phyloP scores from a whole-genome alignment of 2,113 vertebrate species.

The Leptobrachium ailaonicum region DNA sequence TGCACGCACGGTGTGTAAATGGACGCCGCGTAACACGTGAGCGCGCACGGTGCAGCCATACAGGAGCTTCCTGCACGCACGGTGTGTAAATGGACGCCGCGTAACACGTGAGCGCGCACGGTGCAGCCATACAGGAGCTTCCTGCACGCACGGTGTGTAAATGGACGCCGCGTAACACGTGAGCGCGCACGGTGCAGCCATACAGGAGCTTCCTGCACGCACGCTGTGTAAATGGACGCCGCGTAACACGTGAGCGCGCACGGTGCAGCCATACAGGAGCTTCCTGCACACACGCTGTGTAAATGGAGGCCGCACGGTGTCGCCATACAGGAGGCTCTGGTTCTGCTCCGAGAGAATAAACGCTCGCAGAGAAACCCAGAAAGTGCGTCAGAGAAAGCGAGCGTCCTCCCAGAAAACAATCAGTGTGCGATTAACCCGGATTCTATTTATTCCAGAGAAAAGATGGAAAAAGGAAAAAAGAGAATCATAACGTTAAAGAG shows the following conservation, averaged over 20 bases:
- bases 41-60: neutral
- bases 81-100: no score
- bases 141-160: no score
- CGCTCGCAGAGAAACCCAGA: neutral
- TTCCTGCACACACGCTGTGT: no score
- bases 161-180: no score
- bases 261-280: no score
- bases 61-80: neutral
- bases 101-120: no score
- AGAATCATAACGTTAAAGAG: slow-evolving; percentile 18
- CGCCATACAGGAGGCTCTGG: neutral
- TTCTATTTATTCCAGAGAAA: slow-evolving; percentile 69
- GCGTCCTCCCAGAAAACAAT: slow-evolving; percentile 1
- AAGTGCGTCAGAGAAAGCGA: slow-evolving; percentile 8
- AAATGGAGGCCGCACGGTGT: neutral
- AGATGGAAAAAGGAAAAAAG: slow-evolving; percentile 46
- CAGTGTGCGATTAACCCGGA: slow-evolving; percentile 74
- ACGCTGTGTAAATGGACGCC: neutral
- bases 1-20: neutral
- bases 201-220: no score
- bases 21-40: neutral
- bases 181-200: no score
- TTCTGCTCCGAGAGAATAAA: neutral
- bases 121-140: no score
- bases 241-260: neutral